These are phyloP conservation scores for Chamaetylas fuelleborni DNA, from an alignment of 2,113 vertebrate species.

Conservation along the genomic window DNA sequence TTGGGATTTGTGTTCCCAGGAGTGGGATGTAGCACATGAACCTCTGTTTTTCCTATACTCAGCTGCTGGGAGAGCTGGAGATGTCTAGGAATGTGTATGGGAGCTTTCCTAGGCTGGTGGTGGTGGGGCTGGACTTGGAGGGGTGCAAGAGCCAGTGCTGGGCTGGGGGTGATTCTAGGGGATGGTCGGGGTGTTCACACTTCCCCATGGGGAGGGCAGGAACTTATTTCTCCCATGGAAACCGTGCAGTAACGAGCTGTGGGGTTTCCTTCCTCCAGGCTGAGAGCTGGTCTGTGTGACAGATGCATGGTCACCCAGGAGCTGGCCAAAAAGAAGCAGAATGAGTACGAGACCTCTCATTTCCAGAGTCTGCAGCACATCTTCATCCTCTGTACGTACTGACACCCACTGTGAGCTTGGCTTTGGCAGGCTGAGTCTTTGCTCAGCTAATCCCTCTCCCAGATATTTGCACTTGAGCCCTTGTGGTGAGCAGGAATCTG, in stretches of 20 bases:
- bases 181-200: not conserved
- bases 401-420: accelerated
- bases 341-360: conserved; percentile 84
- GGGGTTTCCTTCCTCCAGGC: conserved; percentile 63
- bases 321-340: conserved; percentile 87
- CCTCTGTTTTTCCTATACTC: not conserved
- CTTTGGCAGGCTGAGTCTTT: not conserved
- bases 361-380: conserved; percentile 90
- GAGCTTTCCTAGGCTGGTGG: not conserved
- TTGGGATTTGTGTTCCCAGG: not conserved
- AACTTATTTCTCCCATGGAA: not conserved
- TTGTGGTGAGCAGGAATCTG: accelerated
- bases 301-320: conserved; percentile 95
- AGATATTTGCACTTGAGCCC: accelerated
- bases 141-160: not conserved
- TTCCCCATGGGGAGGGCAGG: not conserved
- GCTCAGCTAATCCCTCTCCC: not conserved
- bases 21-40: accelerated
- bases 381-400: conserved; percentile 82
- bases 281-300: conserved; percentile 93
- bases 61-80: not conserved
- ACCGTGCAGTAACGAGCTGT: not conserved
- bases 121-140: not conserved
- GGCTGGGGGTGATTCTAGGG: accelerated
- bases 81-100: accelerated